phyloP scores from a whole-genome alignment of 2,797 vertebrate genomes.

The Hapalemur alaotrensis region DNA sequence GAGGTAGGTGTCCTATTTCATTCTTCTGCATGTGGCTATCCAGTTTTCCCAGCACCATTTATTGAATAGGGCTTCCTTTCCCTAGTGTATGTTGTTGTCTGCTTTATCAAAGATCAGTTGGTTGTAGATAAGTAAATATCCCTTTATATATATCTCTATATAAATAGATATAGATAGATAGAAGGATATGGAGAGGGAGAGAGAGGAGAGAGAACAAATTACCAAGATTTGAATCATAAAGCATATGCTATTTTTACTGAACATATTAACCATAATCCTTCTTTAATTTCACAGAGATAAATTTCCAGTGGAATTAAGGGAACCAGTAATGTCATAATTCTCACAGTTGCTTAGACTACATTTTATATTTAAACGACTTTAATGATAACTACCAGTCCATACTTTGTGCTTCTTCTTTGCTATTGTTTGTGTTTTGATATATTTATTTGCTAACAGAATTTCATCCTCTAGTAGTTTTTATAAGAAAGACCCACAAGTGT shows the following conservation, averaged over 20 bases:
- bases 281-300: conserved; percentile 39
- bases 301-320: conserved; percentile 22
- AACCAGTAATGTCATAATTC: conserved; percentile 31
- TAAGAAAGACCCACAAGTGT: background rate
- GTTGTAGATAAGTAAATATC: background rate
- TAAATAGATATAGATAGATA: background rate
- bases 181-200: background rate
- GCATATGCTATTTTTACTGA: conserved; percentile 16
- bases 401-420: background rate
- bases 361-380: conserved; percentile 27
- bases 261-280: conserved; percentile 34
- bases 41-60: background rate
- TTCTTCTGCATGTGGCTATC: background rate
- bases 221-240: conserved; percentile 9
- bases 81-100: background rate
- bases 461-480: conserved; percentile 8
- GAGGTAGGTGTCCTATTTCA: background rate
- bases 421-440: background rate
- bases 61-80: background rate
- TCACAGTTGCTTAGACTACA: background rate
- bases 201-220: background rate
- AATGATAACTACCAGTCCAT: background rate
- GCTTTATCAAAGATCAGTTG: background rate
- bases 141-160: background rate
- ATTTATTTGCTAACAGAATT: conserved; percentile 6